Evolutionary conservation across 2,113 vertebrate genomes (phyloP).

Genomic region (Gallinago jamesoni): DNA sequence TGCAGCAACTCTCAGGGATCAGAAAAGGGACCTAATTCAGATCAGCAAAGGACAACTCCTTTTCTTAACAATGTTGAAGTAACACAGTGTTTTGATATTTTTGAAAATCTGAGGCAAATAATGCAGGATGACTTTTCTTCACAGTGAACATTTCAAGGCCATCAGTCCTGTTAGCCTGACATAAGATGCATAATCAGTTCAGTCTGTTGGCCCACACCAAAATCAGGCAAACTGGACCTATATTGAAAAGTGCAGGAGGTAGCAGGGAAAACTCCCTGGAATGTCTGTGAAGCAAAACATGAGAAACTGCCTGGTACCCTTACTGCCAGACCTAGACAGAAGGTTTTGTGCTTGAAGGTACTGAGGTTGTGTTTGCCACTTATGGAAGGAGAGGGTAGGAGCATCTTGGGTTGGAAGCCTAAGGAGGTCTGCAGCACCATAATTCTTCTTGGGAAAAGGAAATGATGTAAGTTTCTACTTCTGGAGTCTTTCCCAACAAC

Average conservation of each 20-base stretch:
- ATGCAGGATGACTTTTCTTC: background rate
- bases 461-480: conserved; percentile 59
- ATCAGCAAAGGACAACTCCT: background rate
- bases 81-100: background rate
- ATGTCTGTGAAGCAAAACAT: background rate
- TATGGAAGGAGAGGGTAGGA: background rate
- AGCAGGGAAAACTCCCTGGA: background rate
- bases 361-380: background rate
- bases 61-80: background rate
- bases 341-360: background rate
- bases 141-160: background rate
- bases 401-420: background rate
- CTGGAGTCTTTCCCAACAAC: conserved; percentile 30
- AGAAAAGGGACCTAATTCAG: background rate
- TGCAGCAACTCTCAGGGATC: background rate
- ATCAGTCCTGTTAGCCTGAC: background rate
- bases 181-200: background rate
- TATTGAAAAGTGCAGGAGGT: background rate
- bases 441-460: conserved; percentile 43
- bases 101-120: background rate
- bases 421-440: background rate
- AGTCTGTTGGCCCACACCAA: background rate
- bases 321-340: background rate
- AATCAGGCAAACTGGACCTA: background rate
- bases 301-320: background rate